These are phyloP conservation scores for Vicugna pacos DNA, from an alignment of 2,113 vertebrate species.

Conservation along the genomic window DNA sequence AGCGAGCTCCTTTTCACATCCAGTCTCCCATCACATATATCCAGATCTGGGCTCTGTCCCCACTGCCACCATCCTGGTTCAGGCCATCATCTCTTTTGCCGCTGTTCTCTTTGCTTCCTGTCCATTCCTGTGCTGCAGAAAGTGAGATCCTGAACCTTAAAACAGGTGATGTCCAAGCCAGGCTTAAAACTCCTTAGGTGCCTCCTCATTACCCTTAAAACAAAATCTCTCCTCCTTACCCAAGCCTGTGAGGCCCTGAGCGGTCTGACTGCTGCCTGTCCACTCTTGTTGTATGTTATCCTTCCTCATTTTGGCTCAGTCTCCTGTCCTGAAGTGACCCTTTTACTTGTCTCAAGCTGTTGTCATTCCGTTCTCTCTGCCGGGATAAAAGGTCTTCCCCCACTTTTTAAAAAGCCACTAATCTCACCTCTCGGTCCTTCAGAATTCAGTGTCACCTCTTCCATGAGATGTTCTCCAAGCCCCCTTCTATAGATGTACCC, in stretches of 20 bases:
- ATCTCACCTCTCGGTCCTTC: not conserved
- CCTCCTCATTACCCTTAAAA: not conserved
- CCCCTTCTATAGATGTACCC: not conserved
- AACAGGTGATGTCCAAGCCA: not conserved
- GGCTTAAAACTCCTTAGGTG: not conserved
- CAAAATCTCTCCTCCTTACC: not conserved
- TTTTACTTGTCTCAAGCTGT: not conserved
- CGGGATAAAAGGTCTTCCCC: not conserved
- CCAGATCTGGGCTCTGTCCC: fast-evolving
- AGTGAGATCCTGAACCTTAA: not conserved
- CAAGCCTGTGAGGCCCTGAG: not conserved
- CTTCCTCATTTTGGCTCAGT: not conserved
- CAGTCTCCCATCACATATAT: not conserved
- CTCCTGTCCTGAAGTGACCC: not conserved
- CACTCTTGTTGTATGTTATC: fast-evolving
- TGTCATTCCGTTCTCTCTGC: not conserved
- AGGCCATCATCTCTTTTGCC: not conserved
- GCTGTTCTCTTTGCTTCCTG: not conserved
- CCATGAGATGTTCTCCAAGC: not conserved
- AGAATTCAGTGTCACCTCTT: not conserved
- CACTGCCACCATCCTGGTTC: too few species aligned
- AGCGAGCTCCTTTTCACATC: not conserved
- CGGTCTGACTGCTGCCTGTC: not conserved
- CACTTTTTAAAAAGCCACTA: not conserved
- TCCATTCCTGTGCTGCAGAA: not conserved